Percentiles rank a stretch among this genome's conserved stretches.
phyloP scores from a whole-genome alignment of 2,888 invertebrate genomes.

The Elegia similella region DNA sequence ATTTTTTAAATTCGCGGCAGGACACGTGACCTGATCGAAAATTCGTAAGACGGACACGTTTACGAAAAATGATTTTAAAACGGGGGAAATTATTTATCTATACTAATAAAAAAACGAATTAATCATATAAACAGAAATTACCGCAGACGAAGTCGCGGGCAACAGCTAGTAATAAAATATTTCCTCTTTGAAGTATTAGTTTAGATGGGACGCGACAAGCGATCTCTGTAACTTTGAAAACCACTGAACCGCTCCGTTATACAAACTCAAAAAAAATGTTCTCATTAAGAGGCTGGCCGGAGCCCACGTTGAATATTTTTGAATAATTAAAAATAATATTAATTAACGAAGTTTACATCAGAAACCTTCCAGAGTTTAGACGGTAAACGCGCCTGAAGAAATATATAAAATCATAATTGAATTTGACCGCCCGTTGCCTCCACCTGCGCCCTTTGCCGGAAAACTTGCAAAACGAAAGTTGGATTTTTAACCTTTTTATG shows the following conservation, averaged over 20 bases:
- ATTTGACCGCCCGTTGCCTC: slow-evolving; percentile 1
- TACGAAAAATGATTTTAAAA: too few species aligned
- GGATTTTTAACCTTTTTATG: neutral
- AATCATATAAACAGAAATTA: too few species aligned
- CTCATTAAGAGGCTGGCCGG: neutral
- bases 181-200: too few species aligned
- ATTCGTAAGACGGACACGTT: too few species aligned
- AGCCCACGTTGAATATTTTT: slow-evolving; percentile 3
- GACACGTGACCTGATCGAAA: too few species aligned
- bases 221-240: neutral
- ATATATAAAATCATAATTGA: slow-evolving; percentile 14
- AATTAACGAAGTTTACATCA: slow-evolving; percentile 23
- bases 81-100: too few species aligned
- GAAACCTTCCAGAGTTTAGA: slow-evolving; percentile 5
- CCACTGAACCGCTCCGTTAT: neutral
- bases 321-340: slow-evolving; percentile 21
- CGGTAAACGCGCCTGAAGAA: neutral
- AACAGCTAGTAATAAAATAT: too few species aligned
- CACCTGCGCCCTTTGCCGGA: neutral
- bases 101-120: too few species aligned
- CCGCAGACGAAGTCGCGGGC: too few species aligned
- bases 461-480: neutral
- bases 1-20: too few species aligned
- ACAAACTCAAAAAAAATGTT: slow-evolving; percentile 4
- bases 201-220: too few species aligned